Evolutionary conservation across 1,140 invertebrate species (phyloP), one percentile per base, ranked within the genome.

Genomic region (Plutomurus gul): DNA sequence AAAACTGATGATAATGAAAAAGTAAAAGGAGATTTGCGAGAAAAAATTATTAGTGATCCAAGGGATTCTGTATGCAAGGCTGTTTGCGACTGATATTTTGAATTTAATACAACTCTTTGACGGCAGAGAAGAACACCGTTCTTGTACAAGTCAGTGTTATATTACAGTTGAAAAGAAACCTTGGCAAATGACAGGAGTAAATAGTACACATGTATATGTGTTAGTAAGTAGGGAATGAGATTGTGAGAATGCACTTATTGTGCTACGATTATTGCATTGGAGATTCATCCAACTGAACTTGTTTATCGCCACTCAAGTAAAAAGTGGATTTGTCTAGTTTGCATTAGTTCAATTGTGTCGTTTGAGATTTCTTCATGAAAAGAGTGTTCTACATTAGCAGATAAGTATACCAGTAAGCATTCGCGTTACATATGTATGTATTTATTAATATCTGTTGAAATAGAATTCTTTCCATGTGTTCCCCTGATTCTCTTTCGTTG

Each of bases 141-240:
- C 11, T 51, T 11, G 13, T n/a, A 65, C 18, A 20, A 22, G 27
- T n/a, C 36, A n/a, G 30, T 56, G 51, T 5, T 51, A 51, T 25
- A 22, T 51, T 22, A 51, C 47, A 51, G 20, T 22, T 22, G 47
- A 10, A 60, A 60, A 30, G 27, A 65, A 65, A 65, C 56, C 56
- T 65, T 65, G 56, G 16, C 27, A 30, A 65, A 36, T 65, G 56
- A 65, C 56, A 65, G 36, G 56, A n/a, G n/a, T n/a, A n/a, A n/a
- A n/a, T n/a, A n/a, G n/a, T n/a, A n/a, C n/a, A n/a, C n/a, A n/a
- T n/a, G n/a, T n/a, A n/a, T n/a, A n/a, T n/a, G n/a, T n/a, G n/a
- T n/a, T n/a, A n/a, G n/a, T n/a, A n/a, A n/a, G 56, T 65, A 65
- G 36, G 27, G 13, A n/a, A 60, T 25, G 51, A 60, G 27, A 65